Evolutionary conservation across 2,888 invertebrate genomes (phyloP).

Genomic region (Oxytorus armatus): DNA sequence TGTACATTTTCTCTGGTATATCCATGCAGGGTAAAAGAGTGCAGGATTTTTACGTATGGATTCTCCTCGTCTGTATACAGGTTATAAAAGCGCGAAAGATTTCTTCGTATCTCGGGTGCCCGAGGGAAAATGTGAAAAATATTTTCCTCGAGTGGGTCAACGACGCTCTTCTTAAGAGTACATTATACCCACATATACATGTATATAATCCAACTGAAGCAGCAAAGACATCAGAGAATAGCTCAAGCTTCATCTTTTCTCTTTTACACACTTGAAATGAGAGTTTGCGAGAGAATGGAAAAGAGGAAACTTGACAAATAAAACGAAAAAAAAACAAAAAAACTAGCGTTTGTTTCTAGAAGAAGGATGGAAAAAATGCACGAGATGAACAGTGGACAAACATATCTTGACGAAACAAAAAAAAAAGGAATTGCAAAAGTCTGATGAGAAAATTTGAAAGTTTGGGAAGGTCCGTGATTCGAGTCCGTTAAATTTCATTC

Average conservation of each 20-base stretch:
- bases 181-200: slow-evolving; percentile 30
- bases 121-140: slow-evolving; percentile 56
- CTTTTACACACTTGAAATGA: neutral
- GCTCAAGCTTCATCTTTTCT: slow-evolving; percentile 26
- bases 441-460: neutral
- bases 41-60: slow-evolving; percentile 22
- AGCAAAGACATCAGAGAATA: slow-evolving; percentile 32
- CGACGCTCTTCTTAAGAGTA: slow-evolving; percentile 52
- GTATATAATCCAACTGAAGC: slow-evolving; percentile 22
- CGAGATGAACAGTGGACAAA: slow-evolving; percentile 13
- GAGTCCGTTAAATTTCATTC: too few species aligned
- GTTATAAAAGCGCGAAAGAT: slow-evolving; percentile 17
- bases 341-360: neutral
- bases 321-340: slow-evolving; percentile 7
- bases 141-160: slow-evolving; percentile 60
- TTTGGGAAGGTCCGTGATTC: too few species aligned
- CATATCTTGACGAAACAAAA: slow-evolving; percentile 2
- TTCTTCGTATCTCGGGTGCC: slow-evolving; percentile 35
- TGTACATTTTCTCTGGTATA: slow-evolving; percentile 18
- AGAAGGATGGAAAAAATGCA: neutral
- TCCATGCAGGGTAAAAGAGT: slow-evolving; percentile 23
- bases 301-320: slow-evolving; percentile 21
- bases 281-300: slow-evolving; percentile 24
- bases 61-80: neutral
- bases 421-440: neutral